These are phyloP conservation scores for Euplexia lucipara DNA, from an alignment of 2,888 invertebrate species.

Conservation along the genomic window DNA sequence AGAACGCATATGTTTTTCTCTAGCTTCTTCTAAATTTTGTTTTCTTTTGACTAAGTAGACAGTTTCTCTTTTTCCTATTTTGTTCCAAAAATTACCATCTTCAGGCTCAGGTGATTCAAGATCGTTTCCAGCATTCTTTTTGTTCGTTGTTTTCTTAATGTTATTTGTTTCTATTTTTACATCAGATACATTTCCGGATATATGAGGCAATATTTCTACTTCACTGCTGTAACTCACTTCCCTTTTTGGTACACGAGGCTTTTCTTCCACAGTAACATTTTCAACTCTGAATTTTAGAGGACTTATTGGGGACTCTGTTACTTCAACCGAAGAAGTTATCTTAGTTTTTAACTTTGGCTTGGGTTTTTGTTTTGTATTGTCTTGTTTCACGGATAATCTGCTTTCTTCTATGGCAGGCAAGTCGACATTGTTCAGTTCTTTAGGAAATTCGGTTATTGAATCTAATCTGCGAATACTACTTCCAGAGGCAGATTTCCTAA, in stretches of 20 bases:
- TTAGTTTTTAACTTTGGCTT: conserved; percentile 87
- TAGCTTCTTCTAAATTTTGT: conserved; percentile 85
- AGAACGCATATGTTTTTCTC: conserved; percentile 79
- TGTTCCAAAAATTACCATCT: conserved; percentile 92
- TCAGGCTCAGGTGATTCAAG: conserved; percentile 82
- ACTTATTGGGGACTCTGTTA: conserved; percentile 82
- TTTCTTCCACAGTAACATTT: conserved; percentile 92
- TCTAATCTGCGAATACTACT: conserved; percentile 84
- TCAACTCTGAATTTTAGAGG: conserved; percentile 90
- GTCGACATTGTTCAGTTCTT: conserved; percentile 69
- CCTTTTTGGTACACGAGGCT: conserved; percentile 77
- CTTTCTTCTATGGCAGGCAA: conserved; percentile 88
- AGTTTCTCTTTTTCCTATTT: conserved; percentile 92
- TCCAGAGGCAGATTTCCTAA: conserved; percentile 86
- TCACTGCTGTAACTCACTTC: conserved; percentile 81
- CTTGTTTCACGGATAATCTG: conserved; percentile 74
- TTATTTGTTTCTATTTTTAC: conserved; percentile 65
- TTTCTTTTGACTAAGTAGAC: conserved; percentile 91
- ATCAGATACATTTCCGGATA: conserved; percentile 55
- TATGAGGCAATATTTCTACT: conserved; percentile 68
- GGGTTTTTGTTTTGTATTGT: conserved; percentile 71
- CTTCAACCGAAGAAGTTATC: conserved; percentile 90
- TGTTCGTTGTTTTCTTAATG: conserved; percentile 68
- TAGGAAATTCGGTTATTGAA: conserved; percentile 86
- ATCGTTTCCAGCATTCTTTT: conserved; percentile 65